Evolutionary conservation across 2,113 vertebrate species (phyloP).

Genomic region (Chrysemys picta): DNA sequence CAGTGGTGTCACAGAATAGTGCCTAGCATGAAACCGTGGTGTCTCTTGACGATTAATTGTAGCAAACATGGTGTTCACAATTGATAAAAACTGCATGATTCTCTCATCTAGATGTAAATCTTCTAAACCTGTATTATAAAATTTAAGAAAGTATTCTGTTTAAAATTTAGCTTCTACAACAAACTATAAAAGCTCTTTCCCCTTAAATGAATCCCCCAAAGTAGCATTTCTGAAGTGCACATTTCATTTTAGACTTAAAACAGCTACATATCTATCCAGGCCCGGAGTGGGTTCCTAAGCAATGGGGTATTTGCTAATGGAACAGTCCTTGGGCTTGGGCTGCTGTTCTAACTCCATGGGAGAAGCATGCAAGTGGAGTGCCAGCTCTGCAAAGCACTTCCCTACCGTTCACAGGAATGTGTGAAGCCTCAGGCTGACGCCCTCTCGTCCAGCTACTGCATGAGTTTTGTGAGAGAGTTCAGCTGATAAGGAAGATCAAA

Average conservation of each 20-base stretch:
- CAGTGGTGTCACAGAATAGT: slow-evolving; percentile 97
- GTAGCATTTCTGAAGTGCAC: accelerated
- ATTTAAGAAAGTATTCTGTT: background rate
- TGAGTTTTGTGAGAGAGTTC: background rate
- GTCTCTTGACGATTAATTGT: slow-evolving; percentile 97
- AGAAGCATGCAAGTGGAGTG: background rate
- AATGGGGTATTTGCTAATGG: background rate
- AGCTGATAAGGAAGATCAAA: background rate
- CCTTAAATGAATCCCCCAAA: background rate
- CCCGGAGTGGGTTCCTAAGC: background rate
- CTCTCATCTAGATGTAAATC: slow-evolving; percentile 97
- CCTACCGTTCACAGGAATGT: background rate
- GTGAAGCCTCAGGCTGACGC: background rate
- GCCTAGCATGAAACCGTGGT: slow-evolving; percentile 92
- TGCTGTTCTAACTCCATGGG: background rate
- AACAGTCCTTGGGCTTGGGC: background rate
- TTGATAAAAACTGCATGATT: slow-evolving; percentile 99
- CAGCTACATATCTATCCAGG: background rate
- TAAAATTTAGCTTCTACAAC: background rate
- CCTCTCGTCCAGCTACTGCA: background rate
- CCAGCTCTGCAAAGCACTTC: background rate
- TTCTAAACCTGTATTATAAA: slow-evolving; percentile 86
- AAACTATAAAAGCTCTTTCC: background rate
- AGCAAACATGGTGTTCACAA: slow-evolving; percentile 99
- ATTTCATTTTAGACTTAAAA: background rate